Evolutionary conservation across 2,797 vertebrate genomes (phyloP), one percentile per base, ranked within the genome.

Genomic region (Psittacula derbiana): DNA sequence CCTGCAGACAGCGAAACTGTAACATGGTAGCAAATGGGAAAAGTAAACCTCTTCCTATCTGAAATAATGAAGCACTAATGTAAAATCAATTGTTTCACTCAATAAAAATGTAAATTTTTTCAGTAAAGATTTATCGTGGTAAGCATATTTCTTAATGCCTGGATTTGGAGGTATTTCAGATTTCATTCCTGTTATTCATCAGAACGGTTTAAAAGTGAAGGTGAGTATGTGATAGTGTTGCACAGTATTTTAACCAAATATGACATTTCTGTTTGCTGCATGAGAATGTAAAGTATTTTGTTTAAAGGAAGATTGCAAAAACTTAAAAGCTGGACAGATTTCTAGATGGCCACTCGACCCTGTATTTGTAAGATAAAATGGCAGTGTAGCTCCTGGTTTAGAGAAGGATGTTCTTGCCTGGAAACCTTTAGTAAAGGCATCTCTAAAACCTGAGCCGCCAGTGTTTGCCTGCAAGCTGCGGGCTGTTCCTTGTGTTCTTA

Each of bases 41-140:
- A 92, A 79, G 11, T 70, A 44, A 60, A 79, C 88, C n/a, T 79
- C 73, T 67, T 88, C 40, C 58, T 78, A 36, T 90, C 15, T 84
- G 70, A 97, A 96, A 84, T 88, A 91, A 81, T 43, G 28, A 91
- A 52, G 20, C 50, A 47, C 69, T 84, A 53, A 81, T 96, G 94
- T 96, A 91, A 92, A 90, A 94, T 33, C 78, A 88, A 61, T 88
- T 90, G 52, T 93, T 96, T 95, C 88, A 88, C 28, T 73, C 92
- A 95, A 93, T 95, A 96, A 96, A 95, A 93, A 40, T 13, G 46
- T 79, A 90, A 91, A 36, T 24, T 92, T 96, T 96, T 96, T 86
- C 94, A 88, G 82, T 91, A 90, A 90, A 81, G 47, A 53, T 88
- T 90, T 86, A 73, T 90, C 95, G 81, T 46, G 27, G 44, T 47